phyloP scores from a whole-genome alignment of 2,113 vertebrate genomes.

The Marmota flaviventris region DNA sequence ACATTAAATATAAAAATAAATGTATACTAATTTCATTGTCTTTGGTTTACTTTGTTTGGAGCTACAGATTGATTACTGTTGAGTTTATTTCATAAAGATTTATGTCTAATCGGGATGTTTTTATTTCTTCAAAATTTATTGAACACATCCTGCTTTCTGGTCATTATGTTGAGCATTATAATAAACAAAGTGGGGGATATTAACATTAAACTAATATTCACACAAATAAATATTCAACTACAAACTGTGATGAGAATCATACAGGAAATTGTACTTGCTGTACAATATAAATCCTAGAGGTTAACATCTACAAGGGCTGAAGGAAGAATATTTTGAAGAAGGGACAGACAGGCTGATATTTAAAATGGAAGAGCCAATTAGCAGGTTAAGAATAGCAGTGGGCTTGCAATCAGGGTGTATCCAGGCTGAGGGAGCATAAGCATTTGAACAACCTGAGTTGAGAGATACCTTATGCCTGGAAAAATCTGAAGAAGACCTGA shows the following conservation, averaged over 20 bases:
- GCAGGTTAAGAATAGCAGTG: rapidly evolving
- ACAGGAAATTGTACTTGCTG: neutral
- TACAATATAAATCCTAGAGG: neutral
- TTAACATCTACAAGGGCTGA: neutral
- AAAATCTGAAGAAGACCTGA: neutral
- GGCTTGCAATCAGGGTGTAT: neutral
- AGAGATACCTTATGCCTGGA: neutral
- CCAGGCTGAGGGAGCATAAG: neutral
- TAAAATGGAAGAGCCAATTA: neutral
- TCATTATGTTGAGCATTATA: no score
- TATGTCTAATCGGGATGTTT: no score
- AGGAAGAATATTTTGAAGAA: neutral
- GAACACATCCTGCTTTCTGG: no score
- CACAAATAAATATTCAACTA: neutral
- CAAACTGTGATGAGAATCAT: neutral
- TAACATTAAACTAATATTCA: neutral
- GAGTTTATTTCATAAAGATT: no score
- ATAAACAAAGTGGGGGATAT: no score
- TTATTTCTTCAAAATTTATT: no score
- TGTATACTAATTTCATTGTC: no score
- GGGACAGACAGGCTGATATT: neutral
- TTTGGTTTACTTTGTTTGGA: no score
- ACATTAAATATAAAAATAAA: no score
- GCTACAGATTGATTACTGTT: no score
- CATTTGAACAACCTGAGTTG: neutral